Conservation (phyloP, 2,797 vertebrate species). For the Huso huso region DNA sequence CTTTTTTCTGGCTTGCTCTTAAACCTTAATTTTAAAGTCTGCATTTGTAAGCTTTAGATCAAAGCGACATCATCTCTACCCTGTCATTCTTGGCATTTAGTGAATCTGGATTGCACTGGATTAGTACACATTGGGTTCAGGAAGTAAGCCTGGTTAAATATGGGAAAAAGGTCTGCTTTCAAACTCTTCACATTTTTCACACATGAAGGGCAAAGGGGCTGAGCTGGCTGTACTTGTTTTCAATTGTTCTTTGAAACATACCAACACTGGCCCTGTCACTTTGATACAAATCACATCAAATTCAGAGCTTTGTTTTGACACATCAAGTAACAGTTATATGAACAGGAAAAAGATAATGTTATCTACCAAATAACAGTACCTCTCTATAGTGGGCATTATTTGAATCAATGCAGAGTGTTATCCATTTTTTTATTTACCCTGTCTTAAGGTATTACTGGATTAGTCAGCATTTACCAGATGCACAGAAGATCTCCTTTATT, state of each 20-base stretch:
- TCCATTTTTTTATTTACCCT: too few species aligned
- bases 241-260: conserved; percentile 7
- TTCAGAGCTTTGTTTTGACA: background rate
- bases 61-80: conserved; percentile 2
- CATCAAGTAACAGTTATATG: background rate
- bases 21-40: too few species aligned
- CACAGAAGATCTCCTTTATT: too few species aligned
- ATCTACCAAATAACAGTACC: too few species aligned
- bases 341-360: too few species aligned
- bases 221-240: conserved; percentile 46
- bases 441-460: too few species aligned
- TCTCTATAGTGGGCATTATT: too few species aligned
- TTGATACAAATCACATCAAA: background rate
- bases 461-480: too few species aligned
- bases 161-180: conserved; percentile 58
- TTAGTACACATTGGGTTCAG: conserved; percentile 73
- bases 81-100: conserved; percentile 51
- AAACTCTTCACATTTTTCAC: conserved; percentile 40
- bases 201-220: conserved; percentile 42
- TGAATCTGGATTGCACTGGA: conserved; percentile 67
- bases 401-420: too few species aligned
- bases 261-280: background rate
- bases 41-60: background rate
- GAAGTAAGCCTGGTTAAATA: conserved; percentile 52
- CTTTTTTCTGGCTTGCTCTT: too few species aligned